Percentiles rank a stretch among this genome's conserved stretches.
These are phyloP conservation scores for Glandiceps talaboti DNA, from an alignment of 53 echinoderm and acorn worm species.

Conservation along the genomic window DNA sequence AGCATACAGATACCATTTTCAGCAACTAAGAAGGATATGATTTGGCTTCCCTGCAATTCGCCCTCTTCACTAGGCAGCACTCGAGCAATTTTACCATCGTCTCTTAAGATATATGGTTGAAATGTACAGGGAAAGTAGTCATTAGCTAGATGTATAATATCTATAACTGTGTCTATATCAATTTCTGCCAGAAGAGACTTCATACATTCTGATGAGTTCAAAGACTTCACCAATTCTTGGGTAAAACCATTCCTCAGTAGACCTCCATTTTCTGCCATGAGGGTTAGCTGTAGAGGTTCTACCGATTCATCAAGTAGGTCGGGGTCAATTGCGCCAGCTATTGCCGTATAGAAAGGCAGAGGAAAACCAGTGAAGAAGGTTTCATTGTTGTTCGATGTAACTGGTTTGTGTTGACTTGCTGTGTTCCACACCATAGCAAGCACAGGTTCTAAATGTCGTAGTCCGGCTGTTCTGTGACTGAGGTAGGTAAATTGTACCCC, in stretches of 20 bases:
- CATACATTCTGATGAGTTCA: neutral
- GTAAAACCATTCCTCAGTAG: neutral
- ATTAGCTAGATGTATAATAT: neutral
- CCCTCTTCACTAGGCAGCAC: neutral
- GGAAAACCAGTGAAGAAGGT: neutral
- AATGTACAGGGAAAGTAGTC: neutral
- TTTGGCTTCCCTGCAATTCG: neutral
- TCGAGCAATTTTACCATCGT: neutral
- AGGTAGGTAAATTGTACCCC: conserved; percentile 10
- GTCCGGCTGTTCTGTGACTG: conserved; percentile 6
- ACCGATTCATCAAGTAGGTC: neutral
- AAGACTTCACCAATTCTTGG: neutral
- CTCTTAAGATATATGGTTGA: neutral
- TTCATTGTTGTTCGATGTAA: neutral
- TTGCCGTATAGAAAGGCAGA: neutral
- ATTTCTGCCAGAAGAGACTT: neutral
- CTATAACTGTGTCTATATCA: neutral
- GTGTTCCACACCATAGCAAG: conserved; percentile 9
- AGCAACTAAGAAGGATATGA: neutral
- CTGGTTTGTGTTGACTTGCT: conserved; percentile 3
- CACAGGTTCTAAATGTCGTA: conserved; percentile 9
- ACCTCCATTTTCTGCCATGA: neutral
- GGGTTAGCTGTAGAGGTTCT: neutral
- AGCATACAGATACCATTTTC: neutral
- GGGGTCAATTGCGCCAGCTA: neutral